phyloP scores from a whole-genome alignment of 2,888 invertebrate species.

The Hedychridium roseum region DNA sequence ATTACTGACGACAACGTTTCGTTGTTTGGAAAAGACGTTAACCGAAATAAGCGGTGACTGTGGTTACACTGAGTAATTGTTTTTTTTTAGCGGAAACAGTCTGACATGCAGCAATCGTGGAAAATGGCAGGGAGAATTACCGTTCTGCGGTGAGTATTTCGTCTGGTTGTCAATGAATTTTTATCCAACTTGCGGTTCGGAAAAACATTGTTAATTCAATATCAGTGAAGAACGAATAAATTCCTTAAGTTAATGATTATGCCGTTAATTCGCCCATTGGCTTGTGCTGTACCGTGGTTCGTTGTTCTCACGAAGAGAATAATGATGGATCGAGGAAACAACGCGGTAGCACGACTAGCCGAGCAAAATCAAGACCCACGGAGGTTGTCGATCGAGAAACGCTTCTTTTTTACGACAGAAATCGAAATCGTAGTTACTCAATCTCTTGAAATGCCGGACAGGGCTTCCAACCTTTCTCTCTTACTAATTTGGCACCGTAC shows the following conservation, averaged over 20 bases:
- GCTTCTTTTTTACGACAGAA: conserved; percentile 14
- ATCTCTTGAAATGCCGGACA: conserved; percentile 12
- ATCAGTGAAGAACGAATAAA: neutral
- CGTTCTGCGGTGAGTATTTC: conserved; percentile 79
- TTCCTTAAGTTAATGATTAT: neutral
- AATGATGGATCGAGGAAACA: too few relatives aligned
- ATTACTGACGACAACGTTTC: too few relatives aligned
- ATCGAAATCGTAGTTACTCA: conserved; percentile 12
- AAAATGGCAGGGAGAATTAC: conserved; percentile 82
- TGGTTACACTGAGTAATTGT: conserved; percentile 18
- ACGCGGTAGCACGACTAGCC: neutral
- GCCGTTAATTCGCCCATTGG: too few relatives aligned
- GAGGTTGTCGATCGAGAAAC: conserved; percentile 13
- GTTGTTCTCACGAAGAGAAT: too few relatives aligned
- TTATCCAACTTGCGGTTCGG: neutral
- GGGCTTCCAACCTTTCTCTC: too few relatives aligned
- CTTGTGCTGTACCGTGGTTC: too few relatives aligned
- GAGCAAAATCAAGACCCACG: neutral
- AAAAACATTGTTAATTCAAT: too few relatives aligned
- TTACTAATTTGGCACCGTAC: too few relatives aligned
- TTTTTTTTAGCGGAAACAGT: conserved; percentile 66
- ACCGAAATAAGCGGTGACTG: too few relatives aligned
- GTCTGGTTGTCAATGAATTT: neutral
- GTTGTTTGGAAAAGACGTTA: too few relatives aligned
- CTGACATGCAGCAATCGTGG: conserved; percentile 76